A percentile compares a stretch with the other conserved stretches of the same genome.
phyloP scores from a whole-genome alignment of 2,113 vertebrate genomes.

The Dipodomys ordii region DNA sequence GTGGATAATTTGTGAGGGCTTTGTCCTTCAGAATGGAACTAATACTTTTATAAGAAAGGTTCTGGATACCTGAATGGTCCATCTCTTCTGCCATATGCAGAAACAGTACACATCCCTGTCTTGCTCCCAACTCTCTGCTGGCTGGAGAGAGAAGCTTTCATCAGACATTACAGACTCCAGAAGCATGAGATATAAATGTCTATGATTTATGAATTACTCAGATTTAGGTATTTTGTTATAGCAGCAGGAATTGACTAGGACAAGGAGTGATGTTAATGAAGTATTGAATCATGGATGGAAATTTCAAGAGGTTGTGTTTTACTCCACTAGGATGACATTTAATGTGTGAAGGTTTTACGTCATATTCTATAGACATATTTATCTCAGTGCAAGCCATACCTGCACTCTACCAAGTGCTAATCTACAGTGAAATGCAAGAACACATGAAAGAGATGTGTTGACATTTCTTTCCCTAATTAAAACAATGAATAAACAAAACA shows the following conservation, averaged over 20 bases:
- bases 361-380: neutral
- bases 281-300: neutral
- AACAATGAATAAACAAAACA: neutral
- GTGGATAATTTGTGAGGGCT: neutral
- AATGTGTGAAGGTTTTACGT: neutral
- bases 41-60: neutral
- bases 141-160: neutral
- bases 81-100: neutral
- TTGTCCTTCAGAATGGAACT: neutral
- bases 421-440: neutral
- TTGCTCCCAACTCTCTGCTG: neutral
- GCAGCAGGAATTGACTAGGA: neutral
- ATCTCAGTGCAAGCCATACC: neutral
- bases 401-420: neutral
- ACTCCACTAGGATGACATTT: neutral
- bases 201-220: neutral
- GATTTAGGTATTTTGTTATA: neutral
- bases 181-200: neutral
- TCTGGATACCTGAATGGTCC: rapidly evolving
- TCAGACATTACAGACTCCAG: neutral
- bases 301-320: slow-evolving; percentile 23
- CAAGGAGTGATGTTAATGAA: neutral
- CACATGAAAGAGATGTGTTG: neutral
- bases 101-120: neutral
- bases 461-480: neutral